Evolutionary conservation across 2,113 vertebrate genomes (phyloP), one percentile per base, ranked within the genome.

Genomic region (Malurus elegans): DNA sequence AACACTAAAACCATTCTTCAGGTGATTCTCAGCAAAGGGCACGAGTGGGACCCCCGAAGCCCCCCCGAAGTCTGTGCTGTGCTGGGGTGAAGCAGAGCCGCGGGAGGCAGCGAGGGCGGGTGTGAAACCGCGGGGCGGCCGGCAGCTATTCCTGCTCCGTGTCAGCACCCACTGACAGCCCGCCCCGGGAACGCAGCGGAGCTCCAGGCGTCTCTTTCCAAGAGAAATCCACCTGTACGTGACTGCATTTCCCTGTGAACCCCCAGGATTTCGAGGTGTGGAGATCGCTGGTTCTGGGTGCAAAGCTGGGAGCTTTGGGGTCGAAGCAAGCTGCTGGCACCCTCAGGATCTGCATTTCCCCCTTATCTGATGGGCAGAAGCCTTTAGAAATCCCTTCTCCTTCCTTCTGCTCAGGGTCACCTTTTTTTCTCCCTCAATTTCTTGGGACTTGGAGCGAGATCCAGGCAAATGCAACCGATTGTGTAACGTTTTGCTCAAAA

Each of bases 101-200:
- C 1, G 20, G 91, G 91, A 69, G 91, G 91, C 14, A 4, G 64
- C 2, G 78, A 54, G 45, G 94, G 94, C 32, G 53, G 70, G 60
- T 48, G 95, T 4, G 88, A 93, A 88, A 64, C 12, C 10, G 3
- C 1, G 69, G 93, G 85, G 90, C 45, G 25, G 80, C 57, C 28
- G 3, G 78, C 65, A 88, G 91, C 91, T 95, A 93, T 93, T 95
- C 90, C 69, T 90, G 86, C 45, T 18, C 90, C 17, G 6, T 92
- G 93, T 92, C 93, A 92, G 94, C 96, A 79, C 93, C 93, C 94
- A 92, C 94, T 85, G 94, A 75, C 92, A 92, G 95, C 95, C 8
- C 73, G 8, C 73, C 82, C 67, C 4, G 76, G 9, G 78, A 60
- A 23, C 21, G 2, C 26, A 1, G 34, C 8, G 1, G 1, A 34